Evolutionary conservation across 1,140 invertebrate genomes (phyloP).

Genomic region (Cydia pomonella): DNA sequence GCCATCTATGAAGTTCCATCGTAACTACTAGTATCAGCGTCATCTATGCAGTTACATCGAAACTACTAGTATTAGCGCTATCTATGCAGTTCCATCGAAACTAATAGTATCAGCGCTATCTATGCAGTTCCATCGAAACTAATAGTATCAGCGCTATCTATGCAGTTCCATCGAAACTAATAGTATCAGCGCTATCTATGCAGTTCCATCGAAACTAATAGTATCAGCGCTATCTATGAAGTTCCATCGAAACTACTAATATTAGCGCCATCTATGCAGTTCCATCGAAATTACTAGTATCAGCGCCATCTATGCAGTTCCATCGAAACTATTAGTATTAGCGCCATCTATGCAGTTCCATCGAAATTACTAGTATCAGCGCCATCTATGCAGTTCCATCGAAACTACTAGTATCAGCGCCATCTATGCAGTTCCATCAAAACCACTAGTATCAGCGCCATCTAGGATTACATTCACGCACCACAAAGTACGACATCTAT

Average conservation of each 20-base stretch:
- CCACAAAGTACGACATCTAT: neutral
- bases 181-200: neutral
- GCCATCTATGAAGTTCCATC: neutral
- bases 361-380: neutral
- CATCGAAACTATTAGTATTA: neutral
- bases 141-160: neutral
- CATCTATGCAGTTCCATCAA: neutral
- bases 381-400: neutral
- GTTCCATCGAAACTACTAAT: neutral
- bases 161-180: neutral
- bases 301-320: neutral
- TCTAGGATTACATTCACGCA: neutral
- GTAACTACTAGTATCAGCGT: neutral
- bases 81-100: neutral
- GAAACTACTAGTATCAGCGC: neutral
- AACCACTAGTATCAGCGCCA: neutral
- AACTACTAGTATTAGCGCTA: neutral
- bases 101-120: neutral
- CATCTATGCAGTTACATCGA: neutral
- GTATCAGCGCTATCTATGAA: neutral
- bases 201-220: neutral
- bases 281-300: neutral
- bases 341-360: neutral
- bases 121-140: neutral
- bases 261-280: neutral